Evolutionary conservation across 2,113 vertebrate genomes (phyloP).

Genomic region (Nothocercus julius): DNA sequence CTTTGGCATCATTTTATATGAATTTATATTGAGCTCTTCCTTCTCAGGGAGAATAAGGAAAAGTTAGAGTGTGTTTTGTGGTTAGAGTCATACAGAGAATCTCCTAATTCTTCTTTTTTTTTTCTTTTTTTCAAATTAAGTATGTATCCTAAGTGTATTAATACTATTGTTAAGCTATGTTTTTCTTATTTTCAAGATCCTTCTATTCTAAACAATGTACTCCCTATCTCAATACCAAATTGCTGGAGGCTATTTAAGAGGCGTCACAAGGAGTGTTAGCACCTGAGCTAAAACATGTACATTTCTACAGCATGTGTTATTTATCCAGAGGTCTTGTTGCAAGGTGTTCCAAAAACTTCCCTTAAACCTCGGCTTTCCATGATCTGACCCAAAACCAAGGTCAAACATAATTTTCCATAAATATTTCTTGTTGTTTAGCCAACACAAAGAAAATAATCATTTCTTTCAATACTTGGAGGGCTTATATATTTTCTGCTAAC

Average conservation of each 20-base stretch:
- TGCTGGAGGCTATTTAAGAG: not conserved
- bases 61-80: not conserved
- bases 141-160: not conserved
- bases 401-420: not conserved
- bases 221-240: not conserved
- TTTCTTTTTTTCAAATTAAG: not conserved
- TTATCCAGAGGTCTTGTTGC: not conserved
- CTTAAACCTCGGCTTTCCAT: not conserved
- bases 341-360: not conserved
- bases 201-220: not conserved
- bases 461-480: not conserved
- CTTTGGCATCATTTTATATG: not conserved
- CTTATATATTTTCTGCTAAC: not conserved
- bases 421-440: slow-evolving; percentile 10
- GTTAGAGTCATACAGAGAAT: not conserved
- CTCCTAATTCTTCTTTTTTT: not conserved
- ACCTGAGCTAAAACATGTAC: not conserved
- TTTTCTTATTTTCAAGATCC: slow-evolving; percentile 1
- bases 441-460: not conserved
- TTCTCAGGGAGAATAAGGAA: not conserved
- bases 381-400: not conserved
- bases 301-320: not conserved
- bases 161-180: not conserved
- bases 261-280: not conserved
- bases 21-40: not conserved